These are phyloP conservation scores for Lepidochrysops patricia DNA, from an alignment of 2,888 invertebrate species.

Conservation along the genomic window DNA sequence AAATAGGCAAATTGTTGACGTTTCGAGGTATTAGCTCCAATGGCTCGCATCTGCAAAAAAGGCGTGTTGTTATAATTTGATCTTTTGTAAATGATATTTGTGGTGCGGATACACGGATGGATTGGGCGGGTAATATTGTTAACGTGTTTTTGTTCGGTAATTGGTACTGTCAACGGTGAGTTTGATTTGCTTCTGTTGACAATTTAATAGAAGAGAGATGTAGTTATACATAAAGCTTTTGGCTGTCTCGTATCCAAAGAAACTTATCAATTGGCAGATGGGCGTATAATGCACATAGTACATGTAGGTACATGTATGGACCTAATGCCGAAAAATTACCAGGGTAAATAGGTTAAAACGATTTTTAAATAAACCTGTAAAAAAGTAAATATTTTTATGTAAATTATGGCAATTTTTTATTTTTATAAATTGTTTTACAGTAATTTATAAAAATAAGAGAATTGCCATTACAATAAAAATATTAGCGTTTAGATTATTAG, in stretches of 20 bases:
- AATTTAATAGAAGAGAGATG: neutral
- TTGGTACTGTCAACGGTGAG: slow-evolving; percentile 9
- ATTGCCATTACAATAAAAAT: too few species aligned
- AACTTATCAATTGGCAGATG: too few species aligned
- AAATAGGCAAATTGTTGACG: slow-evolving; percentile 68
- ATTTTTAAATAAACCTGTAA: too few species aligned
- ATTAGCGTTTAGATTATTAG: too few species aligned
- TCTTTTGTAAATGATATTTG: slow-evolving; percentile 28
- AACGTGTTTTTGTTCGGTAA: slow-evolving; percentile 13
- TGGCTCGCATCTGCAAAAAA: slow-evolving; percentile 48
- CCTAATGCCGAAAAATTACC: too few species aligned
- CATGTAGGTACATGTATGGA: too few species aligned
- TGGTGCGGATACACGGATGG: slow-evolving; percentile 37
- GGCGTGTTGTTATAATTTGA: slow-evolving; percentile 40
- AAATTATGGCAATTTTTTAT: too few species aligned
- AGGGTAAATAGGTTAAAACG: too few species aligned
- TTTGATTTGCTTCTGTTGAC: slow-evolving; percentile 3
- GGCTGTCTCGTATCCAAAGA: neutral
- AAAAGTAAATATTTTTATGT: too few species aligned
- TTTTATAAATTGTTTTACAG: too few species aligned
- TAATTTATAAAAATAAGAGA: too few species aligned
- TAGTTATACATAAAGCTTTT: slow-evolving; percentile 1
- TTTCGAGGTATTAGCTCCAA: slow-evolving; percentile 40
- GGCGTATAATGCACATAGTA: too few species aligned
- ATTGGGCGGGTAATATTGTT: slow-evolving; percentile 25